Base-by-base conservation (phyloP, 2,797 vertebrate genomes). In the Coregonus ussuriensis region DNA sequence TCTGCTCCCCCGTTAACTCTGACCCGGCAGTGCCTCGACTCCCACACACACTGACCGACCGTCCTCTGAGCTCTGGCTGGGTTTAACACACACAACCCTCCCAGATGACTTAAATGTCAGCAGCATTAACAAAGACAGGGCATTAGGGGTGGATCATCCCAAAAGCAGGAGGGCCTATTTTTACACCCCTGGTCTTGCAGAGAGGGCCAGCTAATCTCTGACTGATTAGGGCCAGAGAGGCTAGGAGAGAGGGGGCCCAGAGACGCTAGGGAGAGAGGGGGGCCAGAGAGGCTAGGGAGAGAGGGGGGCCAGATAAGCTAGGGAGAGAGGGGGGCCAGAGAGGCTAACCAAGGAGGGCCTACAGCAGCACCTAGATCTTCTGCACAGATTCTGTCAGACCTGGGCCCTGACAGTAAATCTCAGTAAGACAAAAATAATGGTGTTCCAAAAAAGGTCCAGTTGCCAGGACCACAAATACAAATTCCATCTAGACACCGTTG, bases 51-150 rank as follows among this genome's bases (percentile, higher is more conserved):
- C n/a, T 62, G 56, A 31, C 62, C 74, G 78, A 80, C 72, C 71
- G 83, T 83, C 78, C 35, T 18, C 47, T 66, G 72, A 33, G 74
- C 65, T 54, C 72, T 53, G n/a, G 29, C 13, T 4, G 18, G 13
- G 18, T 65, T 75, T 62, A 79, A 76, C 59, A 65, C 69, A 73
- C 66, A 63, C 51, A 74, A 69, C 51, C 72, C 59, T 16, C 73
- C 47, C 88, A 85, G 87, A 92, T 93, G 91, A 94, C 93, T 94
- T 93, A 94, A 92, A 94, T 95, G 90, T 93, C 92, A 94, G 83
- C 81, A 88, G 89, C 75, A 85, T 89, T 93, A 92, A 93, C 88
- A 93, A 93, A 95, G 93, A 87, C 73, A 18, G 75, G 81, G 85
- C 85, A 87, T 87, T 86, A 88, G 84, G 79, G 82, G 84, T n/a